Percentiles rank a stretch among this genome's conserved stretches.
phyloP scores from a whole-genome alignment of 2,888 invertebrate species.

The Polydrusus tereticollis region DNA sequence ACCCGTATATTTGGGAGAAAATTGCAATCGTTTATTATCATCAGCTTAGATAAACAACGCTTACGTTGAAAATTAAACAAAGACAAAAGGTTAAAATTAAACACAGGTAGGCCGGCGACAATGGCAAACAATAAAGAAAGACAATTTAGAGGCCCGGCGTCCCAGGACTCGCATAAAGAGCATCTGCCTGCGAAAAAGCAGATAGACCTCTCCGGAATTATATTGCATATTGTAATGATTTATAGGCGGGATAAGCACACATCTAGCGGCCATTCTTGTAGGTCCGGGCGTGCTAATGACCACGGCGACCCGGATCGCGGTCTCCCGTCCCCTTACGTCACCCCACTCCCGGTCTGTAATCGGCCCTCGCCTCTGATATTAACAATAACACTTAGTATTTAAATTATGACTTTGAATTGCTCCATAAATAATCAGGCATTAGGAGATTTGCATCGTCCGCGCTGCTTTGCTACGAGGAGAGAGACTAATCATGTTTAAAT shows the following conservation, averaged over 20 bases:
- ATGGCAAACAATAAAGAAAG: conserved; percentile 51
- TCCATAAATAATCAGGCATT: conserved; percentile 68
- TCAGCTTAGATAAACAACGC: conserved; percentile 37
- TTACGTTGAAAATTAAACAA: conserved; percentile 44
- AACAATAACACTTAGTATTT: conserved; percentile 69
- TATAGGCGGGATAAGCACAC: conserved; percentile 69
- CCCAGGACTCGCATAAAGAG: conserved; percentile 63
- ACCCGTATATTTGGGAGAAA: conserved; percentile 4
- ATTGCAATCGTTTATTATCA: conserved; percentile 26
- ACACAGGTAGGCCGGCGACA: conserved; percentile 46
- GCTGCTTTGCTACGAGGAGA: conserved; percentile 44
- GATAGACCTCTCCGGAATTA: conserved; percentile 68
- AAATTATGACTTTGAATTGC: conserved; percentile 69
- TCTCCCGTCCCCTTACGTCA: conserved; percentile 53
- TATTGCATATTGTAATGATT: conserved; percentile 70
- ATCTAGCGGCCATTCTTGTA: conserved; percentile 68
- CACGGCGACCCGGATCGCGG: conserved; percentile 67
- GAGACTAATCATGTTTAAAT: conserved; percentile 66
- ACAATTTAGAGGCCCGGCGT: conserved; percentile 45
- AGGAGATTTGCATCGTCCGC: conserved; percentile 66
- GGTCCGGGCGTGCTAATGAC: conserved; percentile 69
- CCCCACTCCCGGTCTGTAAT: conserved; percentile 53
- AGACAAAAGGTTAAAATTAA: conserved; percentile 48
- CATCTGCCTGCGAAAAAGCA: conserved; percentile 68
- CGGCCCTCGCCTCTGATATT: conserved; percentile 67